phyloP scores from a whole-genome alignment of 2,797 vertebrate genomes.

The Rhodeus uyekii region DNA sequence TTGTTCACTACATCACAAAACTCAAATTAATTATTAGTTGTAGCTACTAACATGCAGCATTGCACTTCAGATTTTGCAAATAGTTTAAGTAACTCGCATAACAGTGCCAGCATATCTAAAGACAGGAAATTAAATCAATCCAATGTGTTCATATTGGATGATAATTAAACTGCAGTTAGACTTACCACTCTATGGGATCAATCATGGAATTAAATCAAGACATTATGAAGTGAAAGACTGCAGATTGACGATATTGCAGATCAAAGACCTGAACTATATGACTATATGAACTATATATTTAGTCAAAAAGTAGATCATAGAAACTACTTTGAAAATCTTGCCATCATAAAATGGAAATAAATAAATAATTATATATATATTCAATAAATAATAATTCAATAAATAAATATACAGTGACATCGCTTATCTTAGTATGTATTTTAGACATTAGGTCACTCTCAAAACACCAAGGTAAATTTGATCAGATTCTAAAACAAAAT shows the following conservation, averaged over 20 bases:
- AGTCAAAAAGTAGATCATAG: neutral
- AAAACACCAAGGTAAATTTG: no score
- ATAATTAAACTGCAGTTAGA: slow-evolving; percentile 21
- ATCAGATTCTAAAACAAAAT: neutral
- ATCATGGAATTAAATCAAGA: neutral
- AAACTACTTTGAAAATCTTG: no score
- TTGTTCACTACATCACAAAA: neutral
- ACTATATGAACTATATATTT: neutral
- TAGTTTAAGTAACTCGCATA: neutral
- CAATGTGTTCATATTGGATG: neutral
- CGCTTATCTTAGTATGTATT: neutral
- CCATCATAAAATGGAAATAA: no score
- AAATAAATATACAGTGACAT: neutral
- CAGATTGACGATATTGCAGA: neutral
- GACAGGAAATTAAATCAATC: neutral
- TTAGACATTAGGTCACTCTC: neutral
- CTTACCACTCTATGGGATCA: slow-evolving; percentile 5
- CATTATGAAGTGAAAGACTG: slow-evolving; percentile 11
- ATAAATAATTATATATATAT: no score
- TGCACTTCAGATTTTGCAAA: neutral
- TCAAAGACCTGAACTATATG: neutral
- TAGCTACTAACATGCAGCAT: neutral
- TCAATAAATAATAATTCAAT: no score
- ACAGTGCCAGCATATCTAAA: neutral
- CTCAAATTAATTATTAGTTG: neutral